These are phyloP conservation scores for Glyptemys insculpta DNA, from an alignment of 2,797 vertebrate species.

Conservation along the genomic window DNA sequence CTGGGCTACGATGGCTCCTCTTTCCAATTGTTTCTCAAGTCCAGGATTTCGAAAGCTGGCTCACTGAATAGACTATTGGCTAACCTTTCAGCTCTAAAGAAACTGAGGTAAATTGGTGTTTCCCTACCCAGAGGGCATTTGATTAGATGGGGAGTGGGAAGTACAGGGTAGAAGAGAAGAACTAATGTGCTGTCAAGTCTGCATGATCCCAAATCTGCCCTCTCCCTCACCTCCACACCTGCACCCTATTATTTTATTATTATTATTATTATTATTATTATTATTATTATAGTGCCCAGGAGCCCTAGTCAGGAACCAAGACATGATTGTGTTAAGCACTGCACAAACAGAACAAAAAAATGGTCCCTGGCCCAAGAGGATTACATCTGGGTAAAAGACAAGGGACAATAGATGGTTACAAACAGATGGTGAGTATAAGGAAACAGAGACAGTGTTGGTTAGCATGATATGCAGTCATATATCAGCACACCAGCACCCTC, in stretches of 20 bases:
- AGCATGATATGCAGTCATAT: too few relatives aligned
- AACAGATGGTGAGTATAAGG: not conserved
- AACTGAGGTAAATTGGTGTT: not conserved
- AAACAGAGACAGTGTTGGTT: not conserved
- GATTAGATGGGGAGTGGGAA: not conserved
- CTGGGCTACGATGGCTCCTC: not conserved
- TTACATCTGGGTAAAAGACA: not conserved
- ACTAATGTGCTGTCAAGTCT: not conserved
- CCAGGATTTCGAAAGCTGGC: not conserved
- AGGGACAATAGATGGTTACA: not conserved
- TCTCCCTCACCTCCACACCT: fast-evolving
- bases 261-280: not conserved
- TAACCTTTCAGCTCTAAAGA: not conserved
- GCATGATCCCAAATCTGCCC: not conserved
- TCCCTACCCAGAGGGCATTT: not conserved
- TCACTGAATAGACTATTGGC: not conserved
- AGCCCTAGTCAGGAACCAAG: not conserved
- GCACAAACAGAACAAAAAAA: not conserved
- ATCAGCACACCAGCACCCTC: not conserved
- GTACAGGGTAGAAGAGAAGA: not conserved
- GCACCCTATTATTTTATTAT: not conserved
- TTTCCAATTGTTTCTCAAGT: not conserved
- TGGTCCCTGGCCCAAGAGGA: not conserved
- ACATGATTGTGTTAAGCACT: not conserved
- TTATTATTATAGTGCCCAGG: fast-evolving